These are phyloP conservation scores for Oxytorus armatus DNA, from an alignment of 2,888 invertebrate genomes.

Conservation along the genomic window DNA sequence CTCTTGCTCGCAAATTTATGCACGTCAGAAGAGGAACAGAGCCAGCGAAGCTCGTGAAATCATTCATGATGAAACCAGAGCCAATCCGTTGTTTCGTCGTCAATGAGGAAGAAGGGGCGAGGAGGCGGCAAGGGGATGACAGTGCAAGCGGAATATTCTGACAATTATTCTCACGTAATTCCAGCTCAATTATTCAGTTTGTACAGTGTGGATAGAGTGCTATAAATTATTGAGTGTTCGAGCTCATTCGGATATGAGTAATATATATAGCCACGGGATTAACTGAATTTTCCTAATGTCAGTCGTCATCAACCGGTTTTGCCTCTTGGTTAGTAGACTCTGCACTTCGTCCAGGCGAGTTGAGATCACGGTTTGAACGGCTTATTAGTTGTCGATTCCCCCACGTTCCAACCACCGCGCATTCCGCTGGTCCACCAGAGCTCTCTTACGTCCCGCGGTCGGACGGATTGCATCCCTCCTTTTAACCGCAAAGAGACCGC, in stretches of 20 bases:
- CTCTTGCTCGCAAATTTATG: background rate
- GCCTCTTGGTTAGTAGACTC: background rate
- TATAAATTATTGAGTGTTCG: background rate
- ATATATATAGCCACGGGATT: background rate
- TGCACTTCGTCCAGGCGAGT: background rate
- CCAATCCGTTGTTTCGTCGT: background rate
- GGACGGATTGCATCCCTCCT: constrained; percentile 67
- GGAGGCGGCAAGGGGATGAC: too few relatives aligned
- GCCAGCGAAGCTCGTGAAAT: constrained; percentile 4
- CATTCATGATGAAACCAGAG: constrained; percentile 8
- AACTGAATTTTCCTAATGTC: background rate
- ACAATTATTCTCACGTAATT: background rate
- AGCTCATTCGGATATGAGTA: too few relatives aligned
- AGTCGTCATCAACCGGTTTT: background rate
- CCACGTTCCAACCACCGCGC: constrained; percentile 55
- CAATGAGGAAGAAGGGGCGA: too few relatives aligned
- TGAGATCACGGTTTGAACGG: constrained; percentile 63
- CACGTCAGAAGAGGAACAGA: background rate
- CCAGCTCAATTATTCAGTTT: background rate
- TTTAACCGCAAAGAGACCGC: constrained; percentile 67
- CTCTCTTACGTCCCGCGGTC: constrained; percentile 49
- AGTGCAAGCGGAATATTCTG: background rate
- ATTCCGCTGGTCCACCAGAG: constrained; percentile 29
- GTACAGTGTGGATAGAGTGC: background rate
- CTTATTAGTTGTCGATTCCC: constrained; percentile 77